Evolutionary conservation across 2,888 invertebrate species (phyloP), one percentile per base, ranked within the genome.

Genomic region (Papilio gigon): DNA sequence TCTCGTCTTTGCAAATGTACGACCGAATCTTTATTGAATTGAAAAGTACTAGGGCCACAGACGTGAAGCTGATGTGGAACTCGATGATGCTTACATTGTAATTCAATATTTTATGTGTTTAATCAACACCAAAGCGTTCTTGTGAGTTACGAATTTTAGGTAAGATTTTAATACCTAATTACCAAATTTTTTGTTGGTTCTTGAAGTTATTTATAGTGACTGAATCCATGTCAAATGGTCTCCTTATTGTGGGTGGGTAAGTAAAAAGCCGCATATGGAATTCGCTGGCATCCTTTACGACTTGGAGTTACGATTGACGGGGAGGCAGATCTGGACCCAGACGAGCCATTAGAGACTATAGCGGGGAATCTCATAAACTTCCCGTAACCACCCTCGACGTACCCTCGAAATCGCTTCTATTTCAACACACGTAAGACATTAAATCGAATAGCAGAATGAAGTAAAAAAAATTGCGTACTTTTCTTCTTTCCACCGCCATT

Each of bases 291-390:
- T 75, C 75, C 80, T 81, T 89, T 88, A 89, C 82, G 89, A 88
- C 83, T 77, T 76, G 78, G 83, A 84, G 86, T 86, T 85, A 86
- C 87, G 83, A 84, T 78, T 79, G 74, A 79, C 50, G 68, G 81
- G 82, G 73, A 47, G 58, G 63, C 22, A 17, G n/a, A 33, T 81
- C 81, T 82, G 84, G 83, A 76, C 83, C 84, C 83, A 80, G 82
- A 84, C 83, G 81, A 80, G 83, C 86, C 86, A 87, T 89, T 87
- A 89, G 88, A 85, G 83, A 85, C 85, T 85, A 85, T 86, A 88
- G 86, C 86, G 84, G 77, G 78, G 80, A 87, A 88, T 81, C 80
- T 80, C 79, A 76, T 83, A 81, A 83, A 81, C 70, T 74, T 82
- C 81, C 79, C 78, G 81, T 82, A 82, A 79, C 80, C 78, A 81